phyloP scores from a whole-genome alignment of 2,113 vertebrate species.

The Cottus gobio region DNA sequence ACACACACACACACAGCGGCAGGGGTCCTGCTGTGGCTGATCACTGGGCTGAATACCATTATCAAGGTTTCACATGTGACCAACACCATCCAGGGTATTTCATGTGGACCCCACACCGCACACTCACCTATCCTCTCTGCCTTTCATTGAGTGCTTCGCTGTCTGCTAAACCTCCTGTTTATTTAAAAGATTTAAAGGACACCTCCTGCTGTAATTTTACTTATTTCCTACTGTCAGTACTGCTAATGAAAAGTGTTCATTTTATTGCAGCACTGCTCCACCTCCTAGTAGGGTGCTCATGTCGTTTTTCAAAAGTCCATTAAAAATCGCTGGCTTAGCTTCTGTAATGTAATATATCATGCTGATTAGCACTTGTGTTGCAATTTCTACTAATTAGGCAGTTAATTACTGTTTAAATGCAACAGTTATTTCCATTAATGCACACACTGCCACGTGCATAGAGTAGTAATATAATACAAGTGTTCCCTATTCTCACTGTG shows the following conservation, averaged over 20 bases:
- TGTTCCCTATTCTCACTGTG: neutral
- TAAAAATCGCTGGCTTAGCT: constrained; percentile 30
- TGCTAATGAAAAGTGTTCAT: constrained; percentile 41
- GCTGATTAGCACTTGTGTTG: constrained; percentile 14
- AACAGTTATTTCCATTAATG: constrained; percentile 19
- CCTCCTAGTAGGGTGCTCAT: neutral
- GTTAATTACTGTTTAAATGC: constrained; percentile 33
- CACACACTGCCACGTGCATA: neutral
- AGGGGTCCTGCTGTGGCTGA: constrained; percentile 58
- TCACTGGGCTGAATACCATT: constrained; percentile 72
- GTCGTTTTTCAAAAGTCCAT: constrained; percentile 44
- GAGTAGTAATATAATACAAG: neutral
- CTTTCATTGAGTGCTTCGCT: constrained; percentile 30
- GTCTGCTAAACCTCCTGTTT: constrained; percentile 36
- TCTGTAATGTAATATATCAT: constrained; percentile 25
- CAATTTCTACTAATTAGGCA: constrained; percentile 25
- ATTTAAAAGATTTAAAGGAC: constrained; percentile 61
- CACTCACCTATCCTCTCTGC: constrained; percentile 3
- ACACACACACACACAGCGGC: constrained; percentile 30
- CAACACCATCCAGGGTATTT: constrained; percentile 55
- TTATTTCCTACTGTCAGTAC: constrained; percentile 25
- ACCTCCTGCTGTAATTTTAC: constrained; percentile 31
- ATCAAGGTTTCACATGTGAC: constrained; percentile 65
- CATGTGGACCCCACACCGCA: constrained; percentile 21
- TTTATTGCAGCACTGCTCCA: constrained; percentile 20